Percentiles rank a stretch among this genome's conserved stretches.
Evolutionary conservation across 2,888 invertebrate genomes (phyloP).

Genomic region (Pristionchus arcanus): DNA sequence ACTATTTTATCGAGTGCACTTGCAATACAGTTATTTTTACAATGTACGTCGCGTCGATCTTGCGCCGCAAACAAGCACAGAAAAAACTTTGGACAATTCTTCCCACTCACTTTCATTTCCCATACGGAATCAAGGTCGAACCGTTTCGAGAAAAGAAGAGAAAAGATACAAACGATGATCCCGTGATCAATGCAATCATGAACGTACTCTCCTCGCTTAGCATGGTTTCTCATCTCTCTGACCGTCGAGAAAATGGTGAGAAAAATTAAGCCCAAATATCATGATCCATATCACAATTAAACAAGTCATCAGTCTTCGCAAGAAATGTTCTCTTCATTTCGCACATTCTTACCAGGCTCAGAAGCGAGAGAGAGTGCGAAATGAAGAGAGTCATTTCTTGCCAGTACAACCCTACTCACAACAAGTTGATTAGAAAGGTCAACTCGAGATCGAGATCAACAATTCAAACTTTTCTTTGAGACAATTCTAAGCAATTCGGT

Average conservation of each 20-base stretch:
- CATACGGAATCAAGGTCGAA: constrained; percentile 13
- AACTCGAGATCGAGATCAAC: not conserved
- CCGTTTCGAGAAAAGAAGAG: not conserved
- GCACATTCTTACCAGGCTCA: too few species aligned
- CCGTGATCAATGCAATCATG: not conserved
- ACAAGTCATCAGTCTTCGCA: too few species aligned
- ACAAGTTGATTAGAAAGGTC: not conserved
- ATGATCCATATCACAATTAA: too few species aligned
- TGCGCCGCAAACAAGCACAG: not conserved
- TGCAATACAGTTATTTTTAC: not conserved
- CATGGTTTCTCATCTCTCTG: not conserved
- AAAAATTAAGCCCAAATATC: too few species aligned
- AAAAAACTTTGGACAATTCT: not conserved
- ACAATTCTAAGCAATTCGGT: too few species aligned
- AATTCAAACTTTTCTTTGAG: too few species aligned
- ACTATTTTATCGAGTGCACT: not conserved
- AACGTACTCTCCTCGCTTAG: not conserved
- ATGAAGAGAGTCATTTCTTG: too few species aligned
- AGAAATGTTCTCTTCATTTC: too few species aligned
- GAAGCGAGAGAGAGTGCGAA: too few species aligned
- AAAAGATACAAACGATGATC: not conserved
- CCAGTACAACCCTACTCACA: too few species aligned
- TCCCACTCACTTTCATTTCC: not conserved
- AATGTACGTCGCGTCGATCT: not conserved
- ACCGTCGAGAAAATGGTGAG: not conserved